Evolutionary conservation across 2,888 invertebrate genomes (phyloP).

Genomic region (Lissocephala sabroskyi): DNA sequence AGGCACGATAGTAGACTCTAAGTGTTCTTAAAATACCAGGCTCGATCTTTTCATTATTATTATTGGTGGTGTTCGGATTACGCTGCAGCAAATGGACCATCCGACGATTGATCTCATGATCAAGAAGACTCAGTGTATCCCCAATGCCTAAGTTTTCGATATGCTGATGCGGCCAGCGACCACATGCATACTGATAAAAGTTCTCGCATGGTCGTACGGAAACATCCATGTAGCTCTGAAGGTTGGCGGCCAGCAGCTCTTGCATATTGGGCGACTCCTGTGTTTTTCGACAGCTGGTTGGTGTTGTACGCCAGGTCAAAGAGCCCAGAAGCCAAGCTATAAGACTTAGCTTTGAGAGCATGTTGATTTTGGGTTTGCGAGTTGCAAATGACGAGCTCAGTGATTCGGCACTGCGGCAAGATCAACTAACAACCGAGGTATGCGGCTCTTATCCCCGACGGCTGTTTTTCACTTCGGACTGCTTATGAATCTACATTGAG

Average conservation of each 20-base stretch:
- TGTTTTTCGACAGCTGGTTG: conserved; percentile 59
- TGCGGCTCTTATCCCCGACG: background rate
- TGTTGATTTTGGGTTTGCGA: conserved; percentile 18
- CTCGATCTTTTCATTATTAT: conserved; percentile 16
- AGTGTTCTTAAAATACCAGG: conserved; percentile 40
- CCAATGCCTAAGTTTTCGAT: conserved; percentile 54
- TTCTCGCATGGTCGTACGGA: conserved; percentile 65
- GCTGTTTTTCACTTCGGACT: background rate
- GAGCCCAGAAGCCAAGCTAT: conserved; percentile 52
- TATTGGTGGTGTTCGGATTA: conserved; percentile 18
- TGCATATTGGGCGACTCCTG: conserved; percentile 49
- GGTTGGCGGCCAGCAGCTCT: conserved; percentile 54
- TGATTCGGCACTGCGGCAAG: conserved; percentile 8
- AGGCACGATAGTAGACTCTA: conserved; percentile 62
- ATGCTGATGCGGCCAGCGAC: conserved; percentile 66
- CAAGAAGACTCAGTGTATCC: conserved; percentile 62
- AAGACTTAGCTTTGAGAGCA: conserved; percentile 58
- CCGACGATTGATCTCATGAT: conserved; percentile 58
- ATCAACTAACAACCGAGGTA: too few relatives aligned
- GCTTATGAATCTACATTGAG: conserved; percentile 1
- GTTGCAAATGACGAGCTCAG: conserved; percentile 3
- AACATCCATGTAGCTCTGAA: conserved; percentile 65
- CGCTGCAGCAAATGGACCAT: conserved; percentile 53
- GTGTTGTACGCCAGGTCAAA: conserved; percentile 64
- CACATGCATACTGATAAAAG: conserved; percentile 69